Base-by-base conservation (phyloP, 2,888 invertebrate species). In the Phyto melanocephala region DNA sequence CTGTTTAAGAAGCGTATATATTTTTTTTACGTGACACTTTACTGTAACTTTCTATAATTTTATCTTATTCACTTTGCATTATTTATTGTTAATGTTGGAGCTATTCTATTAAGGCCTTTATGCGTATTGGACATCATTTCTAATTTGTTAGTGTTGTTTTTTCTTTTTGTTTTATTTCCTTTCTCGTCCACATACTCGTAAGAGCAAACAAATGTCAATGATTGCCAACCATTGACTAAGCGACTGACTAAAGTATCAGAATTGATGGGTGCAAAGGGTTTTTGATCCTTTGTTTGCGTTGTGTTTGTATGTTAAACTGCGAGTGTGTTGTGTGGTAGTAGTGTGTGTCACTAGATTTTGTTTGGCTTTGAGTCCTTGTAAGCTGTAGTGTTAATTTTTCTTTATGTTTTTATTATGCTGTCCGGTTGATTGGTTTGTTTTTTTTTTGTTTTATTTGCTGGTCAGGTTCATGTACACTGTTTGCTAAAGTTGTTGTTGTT, bases 371-470 rank as follows among this genome's bases (percentile, higher is more conserved):
- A 70, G 65, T 63, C 70, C 50, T 65, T 70, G 62, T 78, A 78
- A 75, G 78, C 78, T 47, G 50, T 58, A 65, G 75, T 79, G 60
- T 75, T 79, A 78, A 60, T 63, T 82, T 80, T 75, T 71, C 75
- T 79, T 65, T 54, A 78, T 58, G 70, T 35, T 71, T 71, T 78
- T 71, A 71, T 65, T 47, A 56, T 63, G 20, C 24, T 70, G 71
- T n/a, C 70, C 22, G 56, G 56, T 67, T 72, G 40, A 33, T 42
- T 37, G 37, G 22, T 60, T 79, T 42, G 47, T 65, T 47, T 13
- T 40, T 58, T 47, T 65, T 35, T 37, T 37, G 24, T 56, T 45
- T 10, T 35, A 24, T 28, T 13, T 42, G 37, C 20, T 65, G 37
- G 24, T 33, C 35, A 62, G 54, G 35, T 35, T 60, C 52, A 42